Percentiles rank a stretch among this genome's conserved stretches.
phyloP scores from a whole-genome alignment of 1,140 invertebrate genomes.

The Aphis gossypii region DNA sequence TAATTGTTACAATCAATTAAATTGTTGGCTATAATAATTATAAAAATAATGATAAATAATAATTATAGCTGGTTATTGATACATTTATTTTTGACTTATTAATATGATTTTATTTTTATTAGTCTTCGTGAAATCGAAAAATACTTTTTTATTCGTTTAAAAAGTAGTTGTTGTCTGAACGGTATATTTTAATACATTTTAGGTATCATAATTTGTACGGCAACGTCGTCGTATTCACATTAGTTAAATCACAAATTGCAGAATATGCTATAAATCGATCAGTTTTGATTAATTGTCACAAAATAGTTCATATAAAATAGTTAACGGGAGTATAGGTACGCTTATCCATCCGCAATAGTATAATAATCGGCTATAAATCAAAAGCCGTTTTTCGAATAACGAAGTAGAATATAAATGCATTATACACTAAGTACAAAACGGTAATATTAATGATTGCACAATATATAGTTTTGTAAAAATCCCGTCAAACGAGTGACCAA shows the following conservation, averaged over 20 bases:
- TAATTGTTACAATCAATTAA: neutral
- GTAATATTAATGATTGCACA: neutral
- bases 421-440: neutral
- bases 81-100: neutral
- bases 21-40: neutral
- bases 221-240: neutral
- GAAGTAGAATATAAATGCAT: neutral
- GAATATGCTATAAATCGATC: neutral
- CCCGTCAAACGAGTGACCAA: neutral
- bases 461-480: neutral
- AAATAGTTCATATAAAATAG: neutral
- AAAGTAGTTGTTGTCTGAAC: neutral
- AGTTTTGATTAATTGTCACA: neutral
- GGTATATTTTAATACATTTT: neutral
- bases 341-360: too few relatives aligned
- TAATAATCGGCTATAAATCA: neutral
- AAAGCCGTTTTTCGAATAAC: neutral
- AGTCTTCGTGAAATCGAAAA: neutral
- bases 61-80: too few relatives aligned
- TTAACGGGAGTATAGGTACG: neutral
- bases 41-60: too few relatives aligned
- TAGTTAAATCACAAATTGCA: neutral
- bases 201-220: neutral
- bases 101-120: neutral
- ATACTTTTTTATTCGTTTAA: neutral